These are phyloP conservation scores for Xestia c-nigrum DNA, from an alignment of 2,888 invertebrate species.

Conservation along the genomic window DNA sequence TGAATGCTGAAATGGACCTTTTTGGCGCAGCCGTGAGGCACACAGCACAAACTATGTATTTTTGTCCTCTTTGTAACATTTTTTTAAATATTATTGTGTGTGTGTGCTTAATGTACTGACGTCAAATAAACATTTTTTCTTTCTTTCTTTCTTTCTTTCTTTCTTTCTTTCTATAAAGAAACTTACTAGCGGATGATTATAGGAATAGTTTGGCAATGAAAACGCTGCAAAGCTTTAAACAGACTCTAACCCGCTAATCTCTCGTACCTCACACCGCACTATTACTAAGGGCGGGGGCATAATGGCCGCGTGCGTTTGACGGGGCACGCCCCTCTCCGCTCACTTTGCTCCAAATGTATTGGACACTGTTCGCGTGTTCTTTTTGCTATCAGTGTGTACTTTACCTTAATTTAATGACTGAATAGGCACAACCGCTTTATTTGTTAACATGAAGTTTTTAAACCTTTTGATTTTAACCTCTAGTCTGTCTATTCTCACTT, in stretches of 20 bases:
- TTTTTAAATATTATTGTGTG: too few species aligned
- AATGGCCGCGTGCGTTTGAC: slow-evolving; percentile 87
- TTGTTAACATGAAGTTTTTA: not conserved
- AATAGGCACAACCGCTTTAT: not conserved
- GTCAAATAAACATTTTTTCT: too few species aligned
- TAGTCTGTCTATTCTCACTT: not conserved
- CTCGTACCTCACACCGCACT: slow-evolving; percentile 64
- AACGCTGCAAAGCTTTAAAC: not conserved
- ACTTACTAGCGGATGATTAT: not conserved
- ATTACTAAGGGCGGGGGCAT: slow-evolving; percentile 69
- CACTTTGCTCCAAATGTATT: slow-evolving; percentile 83
- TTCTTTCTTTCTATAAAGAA: too few species aligned
- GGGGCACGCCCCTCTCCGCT: slow-evolving; percentile 79
- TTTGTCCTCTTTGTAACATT: too few species aligned
- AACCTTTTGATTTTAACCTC: not conserved
- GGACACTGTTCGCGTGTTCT: slow-evolving; percentile 78
- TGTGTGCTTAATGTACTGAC: too few species aligned
- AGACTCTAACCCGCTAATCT: slow-evolving; percentile 26
- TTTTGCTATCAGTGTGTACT: slow-evolving; percentile 69
- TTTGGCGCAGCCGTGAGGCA: too few species aligned
- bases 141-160: too few species aligned
- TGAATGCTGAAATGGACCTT: too few species aligned
- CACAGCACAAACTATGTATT: too few species aligned
- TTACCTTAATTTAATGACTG: slow-evolving; percentile 38
- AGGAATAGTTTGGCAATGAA: not conserved